These are phyloP conservation scores for Montipora sp. DNA, from an alignment of 64 coral and sea anemone species.

Conservation along the genomic window DNA sequence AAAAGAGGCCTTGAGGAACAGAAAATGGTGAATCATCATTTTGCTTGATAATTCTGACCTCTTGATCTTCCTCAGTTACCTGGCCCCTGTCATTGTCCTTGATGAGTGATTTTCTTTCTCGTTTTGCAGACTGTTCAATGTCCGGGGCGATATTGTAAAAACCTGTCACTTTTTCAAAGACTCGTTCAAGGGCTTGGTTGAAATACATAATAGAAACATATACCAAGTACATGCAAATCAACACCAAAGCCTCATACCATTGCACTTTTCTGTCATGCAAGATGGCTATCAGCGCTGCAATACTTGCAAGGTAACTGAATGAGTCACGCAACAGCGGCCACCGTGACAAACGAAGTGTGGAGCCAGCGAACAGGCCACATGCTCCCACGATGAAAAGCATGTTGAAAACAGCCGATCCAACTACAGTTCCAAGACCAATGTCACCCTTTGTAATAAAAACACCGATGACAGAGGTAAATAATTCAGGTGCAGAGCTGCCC, in stretches of 20 bases:
- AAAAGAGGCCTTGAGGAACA: slow-evolving; percentile 61
- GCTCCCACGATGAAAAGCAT: slow-evolving; percentile 90
- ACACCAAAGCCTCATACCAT: slow-evolving; percentile 84
- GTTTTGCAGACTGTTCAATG: not conserved
- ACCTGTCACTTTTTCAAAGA: slow-evolving; percentile 29
- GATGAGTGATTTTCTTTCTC: slow-evolving; percentile 44
- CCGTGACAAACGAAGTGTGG: slow-evolving; percentile 66
- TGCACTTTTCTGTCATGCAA: slow-evolving; percentile 75
- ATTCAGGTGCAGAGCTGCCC: slow-evolving; percentile 85
- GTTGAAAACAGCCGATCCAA: slow-evolving; percentile 94
- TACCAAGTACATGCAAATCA: slow-evolving; percentile 82
- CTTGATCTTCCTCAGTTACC: not conserved
- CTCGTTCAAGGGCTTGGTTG: slow-evolving; percentile 58
- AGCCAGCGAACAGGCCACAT: slow-evolving; percentile 82
- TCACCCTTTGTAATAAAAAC: slow-evolving; percentile 96
- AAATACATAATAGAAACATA: slow-evolving; percentile 93
- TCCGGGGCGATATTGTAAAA: slow-evolving; percentile 7
- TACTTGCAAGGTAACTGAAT: slow-evolving; percentile 73
- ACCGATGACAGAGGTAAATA: slow-evolving; percentile 94
- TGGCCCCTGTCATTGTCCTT: not conserved
- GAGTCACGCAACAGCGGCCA: slow-evolving; percentile 90
- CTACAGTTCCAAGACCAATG: slow-evolving; percentile 86
- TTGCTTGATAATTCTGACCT: not conserved
- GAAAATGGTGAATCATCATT: slow-evolving; percentile 62
- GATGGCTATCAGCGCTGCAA: slow-evolving; percentile 62